phyloP scores from a whole-genome alignment of 1,140 invertebrate genomes.

The Idris sp. region DNA sequence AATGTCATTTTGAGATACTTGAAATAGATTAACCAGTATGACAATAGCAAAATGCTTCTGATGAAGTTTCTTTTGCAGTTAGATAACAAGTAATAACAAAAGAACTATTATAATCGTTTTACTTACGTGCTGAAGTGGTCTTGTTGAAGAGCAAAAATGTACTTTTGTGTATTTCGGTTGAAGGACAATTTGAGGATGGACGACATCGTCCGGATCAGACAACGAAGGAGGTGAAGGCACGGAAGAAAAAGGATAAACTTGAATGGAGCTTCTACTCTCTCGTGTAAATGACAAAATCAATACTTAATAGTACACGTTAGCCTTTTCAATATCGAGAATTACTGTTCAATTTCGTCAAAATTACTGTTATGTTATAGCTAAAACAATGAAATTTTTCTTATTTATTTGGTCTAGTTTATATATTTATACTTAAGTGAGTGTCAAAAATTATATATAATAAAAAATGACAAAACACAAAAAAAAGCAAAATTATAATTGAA shows the following conservation, averaged over 20 bases:
- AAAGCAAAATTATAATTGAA: too few relatives aligned
- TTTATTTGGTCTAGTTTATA: not conserved
- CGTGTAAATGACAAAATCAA: conserved; percentile 64
- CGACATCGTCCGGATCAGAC: conserved; percentile 4
- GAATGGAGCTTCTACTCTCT: conserved; percentile 51
- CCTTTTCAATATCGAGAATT: conserved; percentile 7
- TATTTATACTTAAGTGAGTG: too few relatives aligned
- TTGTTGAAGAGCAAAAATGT: conserved; percentile 34
- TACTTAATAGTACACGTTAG: conserved; percentile 53
- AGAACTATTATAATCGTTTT: conserved; percentile 55
- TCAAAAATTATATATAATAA: too few relatives aligned
- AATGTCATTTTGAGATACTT: not conserved
- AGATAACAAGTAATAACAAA: conserved; percentile 51
- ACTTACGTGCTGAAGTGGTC: conserved; percentile 68
- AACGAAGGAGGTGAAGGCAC: conserved; percentile 6
- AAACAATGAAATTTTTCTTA: conserved; percentile 4
- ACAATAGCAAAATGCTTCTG: conserved; percentile 6
- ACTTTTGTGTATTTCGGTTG: conserved; percentile 49
- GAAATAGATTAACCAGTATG: conserved; percentile 22
- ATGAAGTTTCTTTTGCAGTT: conserved; percentile 24
- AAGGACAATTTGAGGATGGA: conserved; percentile 40
- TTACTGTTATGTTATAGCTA: conserved; percentile 4
- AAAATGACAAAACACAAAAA: too few relatives aligned
- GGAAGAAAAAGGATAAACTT: conserved; percentile 16
- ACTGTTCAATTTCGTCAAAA: conserved; percentile 18